A percentile compares a stretch with the other conserved stretches of the same genome.
Evolutionary conservation across 2,113 vertebrate genomes (phyloP).

Genomic region (Cyprinus carpio): DNA sequence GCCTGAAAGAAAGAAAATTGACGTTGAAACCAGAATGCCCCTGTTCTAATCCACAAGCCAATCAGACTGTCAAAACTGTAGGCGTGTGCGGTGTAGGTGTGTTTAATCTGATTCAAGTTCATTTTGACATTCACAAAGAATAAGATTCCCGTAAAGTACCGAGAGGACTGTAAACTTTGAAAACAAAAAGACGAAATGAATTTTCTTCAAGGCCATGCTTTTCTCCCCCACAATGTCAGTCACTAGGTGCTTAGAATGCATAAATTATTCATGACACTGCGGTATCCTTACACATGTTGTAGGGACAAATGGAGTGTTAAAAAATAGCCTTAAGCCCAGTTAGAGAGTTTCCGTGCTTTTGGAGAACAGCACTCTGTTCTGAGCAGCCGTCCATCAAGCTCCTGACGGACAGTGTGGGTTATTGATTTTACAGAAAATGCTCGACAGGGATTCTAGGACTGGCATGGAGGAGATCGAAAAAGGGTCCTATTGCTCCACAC

Average conservation of each 20-base stretch:
- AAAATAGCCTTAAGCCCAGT: slow-evolving; percentile 50
- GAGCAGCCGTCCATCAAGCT: slow-evolving; percentile 50
- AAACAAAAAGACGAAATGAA: slow-evolving; percentile 42
- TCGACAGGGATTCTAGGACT: slow-evolving; percentile 43
- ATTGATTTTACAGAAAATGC: slow-evolving; percentile 54
- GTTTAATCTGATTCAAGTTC: slow-evolving; percentile 21
- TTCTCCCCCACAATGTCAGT: slow-evolving; percentile 37
- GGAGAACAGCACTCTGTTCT: slow-evolving; percentile 24
- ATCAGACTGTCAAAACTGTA: neutral
- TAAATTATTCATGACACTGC: slow-evolving; percentile 55
- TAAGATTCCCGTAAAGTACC: neutral
- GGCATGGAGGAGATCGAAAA: slow-evolving; percentile 46
- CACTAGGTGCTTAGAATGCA: slow-evolving; percentile 32
- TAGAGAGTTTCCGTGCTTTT: slow-evolving; percentile 25
- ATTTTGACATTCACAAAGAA: neutral
- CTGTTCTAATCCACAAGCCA: slow-evolving; percentile 14
- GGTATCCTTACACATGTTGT: slow-evolving; percentile 51
- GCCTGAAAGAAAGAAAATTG: neutral
- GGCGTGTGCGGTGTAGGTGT: neutral
- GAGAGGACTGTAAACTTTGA: slow-evolving; percentile 20
- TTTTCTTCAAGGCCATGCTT: slow-evolving; percentile 22
- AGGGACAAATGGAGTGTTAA: slow-evolving; percentile 53
- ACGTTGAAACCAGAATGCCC: neutral
- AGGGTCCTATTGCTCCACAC: slow-evolving; percentile 46
- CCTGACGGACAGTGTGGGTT: slow-evolving; percentile 49